Conservation (phyloP, 2,797 vertebrate genomes). For the Antennarius maculatus region DNA sequence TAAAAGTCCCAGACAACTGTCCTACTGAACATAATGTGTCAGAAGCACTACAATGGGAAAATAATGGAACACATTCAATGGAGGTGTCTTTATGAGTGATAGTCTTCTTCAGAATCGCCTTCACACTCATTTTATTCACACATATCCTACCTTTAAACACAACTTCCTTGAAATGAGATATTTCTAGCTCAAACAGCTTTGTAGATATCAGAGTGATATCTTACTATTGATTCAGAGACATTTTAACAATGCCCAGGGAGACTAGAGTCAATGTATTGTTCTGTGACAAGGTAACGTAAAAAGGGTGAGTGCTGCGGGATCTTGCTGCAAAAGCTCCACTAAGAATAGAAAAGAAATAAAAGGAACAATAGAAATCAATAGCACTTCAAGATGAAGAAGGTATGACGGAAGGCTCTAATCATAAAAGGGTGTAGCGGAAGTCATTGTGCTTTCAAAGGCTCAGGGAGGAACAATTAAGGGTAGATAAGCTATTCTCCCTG, state of each 20-base stretch:
- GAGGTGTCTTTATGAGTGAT: constrained; percentile 11
- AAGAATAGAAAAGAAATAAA: constrained; percentile 11
- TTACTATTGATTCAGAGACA: constrained; percentile 37
- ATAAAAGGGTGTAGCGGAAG: constrained; percentile 44
- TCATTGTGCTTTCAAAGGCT: constrained; percentile 65
- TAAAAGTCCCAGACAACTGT: constrained; percentile 14
- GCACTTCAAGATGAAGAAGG: constrained; percentile 51
- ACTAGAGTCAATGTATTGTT: constrained; percentile 40
- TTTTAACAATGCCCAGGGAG: constrained; percentile 54
- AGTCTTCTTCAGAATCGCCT: constrained; percentile 14
- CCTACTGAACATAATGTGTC: constrained; percentile 2
- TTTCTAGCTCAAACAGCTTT: constrained; percentile 15
- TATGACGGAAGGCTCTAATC: constrained; percentile 60
- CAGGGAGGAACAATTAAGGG: constrained; percentile 69
- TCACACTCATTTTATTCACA: background rate
- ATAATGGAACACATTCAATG: constrained; percentile 16
- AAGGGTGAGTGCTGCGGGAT: constrained; percentile 31
- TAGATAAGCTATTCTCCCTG: constrained; percentile 63
- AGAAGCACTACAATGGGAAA: constrained; percentile 17
- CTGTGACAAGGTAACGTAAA: constrained; percentile 40
- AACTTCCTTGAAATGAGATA: constrained; percentile 2
- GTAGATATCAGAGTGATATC: constrained; percentile 29
- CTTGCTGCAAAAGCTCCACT: constrained; percentile 20
- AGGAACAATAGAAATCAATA: constrained; percentile 68
- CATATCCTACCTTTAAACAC: constrained; percentile 22